These are phyloP conservation scores for Cerastoderma edule DNA, from an alignment of 2,888 invertebrate species.

Conservation along the genomic window DNA sequence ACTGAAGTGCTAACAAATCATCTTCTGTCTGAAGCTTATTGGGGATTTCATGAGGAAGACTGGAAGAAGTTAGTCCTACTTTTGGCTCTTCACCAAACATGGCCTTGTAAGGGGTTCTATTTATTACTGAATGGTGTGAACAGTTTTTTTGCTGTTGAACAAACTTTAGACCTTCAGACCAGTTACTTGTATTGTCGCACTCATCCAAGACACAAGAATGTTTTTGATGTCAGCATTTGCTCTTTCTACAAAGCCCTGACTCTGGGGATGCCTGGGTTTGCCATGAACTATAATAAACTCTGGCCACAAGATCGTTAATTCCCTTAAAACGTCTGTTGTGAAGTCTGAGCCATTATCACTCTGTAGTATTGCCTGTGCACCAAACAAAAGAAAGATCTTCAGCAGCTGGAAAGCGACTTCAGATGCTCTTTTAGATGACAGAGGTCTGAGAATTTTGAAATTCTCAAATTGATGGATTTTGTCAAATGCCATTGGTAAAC, in stretches of 20 bases:
- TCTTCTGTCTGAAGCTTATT: constrained; percentile 18
- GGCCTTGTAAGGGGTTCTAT: constrained; percentile 40
- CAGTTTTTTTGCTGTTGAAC: constrained; percentile 48
- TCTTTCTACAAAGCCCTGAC: constrained; percentile 1
- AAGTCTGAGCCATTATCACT: constrained; percentile 48
- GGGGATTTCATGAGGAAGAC: constrained; percentile 23
- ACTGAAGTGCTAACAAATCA: not conserved
- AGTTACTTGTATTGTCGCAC: constrained; percentile 40
- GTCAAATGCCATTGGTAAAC: constrained; percentile 32
- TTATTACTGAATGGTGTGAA: constrained; percentile 33
- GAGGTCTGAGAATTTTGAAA: constrained; percentile 10
- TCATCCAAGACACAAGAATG: constrained; percentile 59
- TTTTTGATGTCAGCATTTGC: constrained; percentile 56
- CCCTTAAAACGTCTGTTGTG: constrained; percentile 39
- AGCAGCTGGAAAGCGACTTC: constrained; percentile 44
- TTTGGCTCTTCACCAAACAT: constrained; percentile 38
- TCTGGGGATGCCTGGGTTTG: constrained; percentile 51
- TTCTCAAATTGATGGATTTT: constrained; percentile 23
- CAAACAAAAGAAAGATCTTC: constrained; percentile 43
- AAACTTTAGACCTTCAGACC: constrained; percentile 46
- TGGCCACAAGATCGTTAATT: constrained; percentile 50
- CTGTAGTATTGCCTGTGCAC: constrained; percentile 44
- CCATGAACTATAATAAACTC: constrained; percentile 49
- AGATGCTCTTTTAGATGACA: constrained; percentile 39
- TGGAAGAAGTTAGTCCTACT: constrained; percentile 38